Base-by-base conservation (phyloP, 2,113 vertebrate species). In the Ciconia boyciana region DNA sequence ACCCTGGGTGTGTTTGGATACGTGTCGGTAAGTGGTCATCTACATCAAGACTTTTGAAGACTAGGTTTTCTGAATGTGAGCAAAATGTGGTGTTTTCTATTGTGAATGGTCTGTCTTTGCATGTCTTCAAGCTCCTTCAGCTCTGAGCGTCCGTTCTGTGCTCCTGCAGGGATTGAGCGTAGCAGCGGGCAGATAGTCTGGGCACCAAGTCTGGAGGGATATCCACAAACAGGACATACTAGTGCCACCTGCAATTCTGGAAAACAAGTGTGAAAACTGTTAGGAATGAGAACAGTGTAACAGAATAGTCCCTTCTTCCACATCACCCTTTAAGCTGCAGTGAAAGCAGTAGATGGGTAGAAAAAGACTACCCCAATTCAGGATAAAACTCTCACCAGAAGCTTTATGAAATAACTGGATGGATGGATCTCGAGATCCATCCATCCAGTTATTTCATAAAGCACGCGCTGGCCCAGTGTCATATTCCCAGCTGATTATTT, bases 401-500 rank as follows among this genome's bases (percentile, higher is more conserved):
- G 26, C n/a, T 84, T 60, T 80, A 29, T 65, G 71, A 55, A 72
- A 52, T 46, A 28, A 24, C 16, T 17, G 29, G 20, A 25, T 58
- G 43, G 32, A 18, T 28, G 31, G 29, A 55, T 62, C 34, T 79
- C 54, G 28, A 76, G 24, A 41, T 41, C 48, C 44, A 11, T 66
- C 48, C 31, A 1, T 43, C 21, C 1, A 3, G 26, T 69, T 62
- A 19, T 55, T 68, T 66, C 32, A 9, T 22, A 5, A 48, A 91
- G 39, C 1, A 0, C 5, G 2, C 5, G 6, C 26, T 88, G 62
- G 24, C 43, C 49, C 3, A 1, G 5, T 39, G 39, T 62, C 58
- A 4, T 36, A 7, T 58, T 61, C 64, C 75, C 44, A 82, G 79
- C 87, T 93, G 71, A 84, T 80, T 41, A 13, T 55, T 86, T 83